Percentiles rank a stretch among this genome's conserved stretches.
Evolutionary conservation across 2,113 vertebrate genomes (phyloP).

Genomic region (Lagopus leucura): DNA sequence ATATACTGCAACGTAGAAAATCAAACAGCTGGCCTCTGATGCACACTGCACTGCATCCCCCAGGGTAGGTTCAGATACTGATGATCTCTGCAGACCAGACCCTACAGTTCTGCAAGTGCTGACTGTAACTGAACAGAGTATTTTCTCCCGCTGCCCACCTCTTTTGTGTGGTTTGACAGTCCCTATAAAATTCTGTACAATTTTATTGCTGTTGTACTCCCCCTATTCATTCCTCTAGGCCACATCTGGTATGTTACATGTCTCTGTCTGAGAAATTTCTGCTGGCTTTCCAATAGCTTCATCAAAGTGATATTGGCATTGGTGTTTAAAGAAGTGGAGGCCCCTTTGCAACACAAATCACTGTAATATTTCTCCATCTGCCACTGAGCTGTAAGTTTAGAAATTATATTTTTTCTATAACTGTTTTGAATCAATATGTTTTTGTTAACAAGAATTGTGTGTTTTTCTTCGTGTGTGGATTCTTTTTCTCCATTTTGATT

Average conservation of each 20-base stretch:
- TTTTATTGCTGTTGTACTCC: slow-evolving; percentile 19
- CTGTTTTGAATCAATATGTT: not conserved
- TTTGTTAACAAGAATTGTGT: not conserved
- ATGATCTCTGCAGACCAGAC: not conserved
- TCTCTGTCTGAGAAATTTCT: not conserved
- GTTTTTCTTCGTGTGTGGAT: not conserved
- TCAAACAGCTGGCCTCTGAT: not conserved
- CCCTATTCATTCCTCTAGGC: not conserved
- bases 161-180: not conserved
- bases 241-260: not conserved
- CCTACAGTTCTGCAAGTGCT: not conserved
- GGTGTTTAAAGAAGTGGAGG: not conserved
- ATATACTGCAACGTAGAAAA: not conserved
- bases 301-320: not conserved
- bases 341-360: not conserved
- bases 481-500: not conserved
- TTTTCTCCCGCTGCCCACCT: not conserved
- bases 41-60: not conserved
- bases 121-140: not conserved
- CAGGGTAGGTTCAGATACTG: not conserved
- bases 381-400: not conserved
- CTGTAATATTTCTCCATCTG: not conserved
- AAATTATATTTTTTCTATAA: not conserved
- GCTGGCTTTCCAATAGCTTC: not conserved
- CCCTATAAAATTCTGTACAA: not conserved